A percentile compares a stretch with the other conserved stretches of the same genome.
phyloP scores from a whole-genome alignment of 2,888 invertebrate genomes.

The Mythimna pallens region DNA sequence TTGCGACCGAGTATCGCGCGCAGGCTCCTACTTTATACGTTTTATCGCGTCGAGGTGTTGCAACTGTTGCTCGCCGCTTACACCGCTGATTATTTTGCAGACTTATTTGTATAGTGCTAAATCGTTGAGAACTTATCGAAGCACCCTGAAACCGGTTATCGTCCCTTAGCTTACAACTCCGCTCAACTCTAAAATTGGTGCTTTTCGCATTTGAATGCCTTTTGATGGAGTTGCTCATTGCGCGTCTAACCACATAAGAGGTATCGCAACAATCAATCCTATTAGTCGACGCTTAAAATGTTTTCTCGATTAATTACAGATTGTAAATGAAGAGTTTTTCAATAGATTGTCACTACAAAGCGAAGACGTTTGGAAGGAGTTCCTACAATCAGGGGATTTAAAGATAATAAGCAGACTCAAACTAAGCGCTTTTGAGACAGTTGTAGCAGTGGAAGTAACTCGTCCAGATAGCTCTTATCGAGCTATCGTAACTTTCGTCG shows the following conservation, averaged over 20 bases:
- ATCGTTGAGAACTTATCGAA: neutral
- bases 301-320: conserved; percentile 77
- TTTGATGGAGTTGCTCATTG: too few relatives aligned
- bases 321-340: conserved; percentile 91
- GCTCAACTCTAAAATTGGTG: too few relatives aligned
- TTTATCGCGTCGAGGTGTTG: too few relatives aligned
- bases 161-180: too few relatives aligned
- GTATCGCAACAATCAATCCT: neutral
- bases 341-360: conserved; percentile 92
- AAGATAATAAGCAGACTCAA: conserved; percentile 91
- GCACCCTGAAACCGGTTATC: too few relatives aligned
- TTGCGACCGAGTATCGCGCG: too few relatives aligned
- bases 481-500: conserved; percentile 93
- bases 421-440: conserved; percentile 94
- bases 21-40: too few relatives aligned
- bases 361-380: conserved; percentile 92
- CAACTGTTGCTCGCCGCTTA: too few relatives aligned
- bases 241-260: too few relatives aligned
- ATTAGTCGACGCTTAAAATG: neutral
- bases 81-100: too few relatives aligned
- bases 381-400: conserved; percentile 92
- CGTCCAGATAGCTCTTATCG: conserved; percentile 96
- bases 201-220: too few relatives aligned
- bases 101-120: too few relatives aligned
- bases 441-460: conserved; percentile 94